phyloP scores from a whole-genome alignment of 2,797 vertebrate species.

The Semotilus atromaculatus region DNA sequence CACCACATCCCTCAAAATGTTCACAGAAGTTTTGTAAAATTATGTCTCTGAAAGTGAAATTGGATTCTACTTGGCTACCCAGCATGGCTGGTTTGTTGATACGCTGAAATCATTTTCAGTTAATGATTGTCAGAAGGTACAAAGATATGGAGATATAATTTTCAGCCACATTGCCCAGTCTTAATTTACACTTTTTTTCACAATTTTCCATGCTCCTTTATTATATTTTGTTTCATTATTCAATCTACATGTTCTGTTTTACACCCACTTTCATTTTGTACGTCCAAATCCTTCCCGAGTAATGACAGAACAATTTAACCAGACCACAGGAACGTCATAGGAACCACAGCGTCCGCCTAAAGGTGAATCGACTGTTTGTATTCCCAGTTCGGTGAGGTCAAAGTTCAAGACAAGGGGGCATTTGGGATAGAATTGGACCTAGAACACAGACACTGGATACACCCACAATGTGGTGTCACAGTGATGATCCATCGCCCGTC shows the following conservation, averaged over 20 bases:
- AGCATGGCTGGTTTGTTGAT: background rate
- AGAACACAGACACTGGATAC: slow-evolving; percentile 48
- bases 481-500: background rate
- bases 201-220: background rate
- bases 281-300: background rate
- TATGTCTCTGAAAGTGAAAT: background rate
- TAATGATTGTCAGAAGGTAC: background rate
- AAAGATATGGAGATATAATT: background rate
- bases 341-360: slow-evolving; percentile 11
- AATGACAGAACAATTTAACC: slow-evolving; percentile 4
- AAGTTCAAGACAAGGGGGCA: slow-evolving; percentile 45
- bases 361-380: slow-evolving; percentile 48
- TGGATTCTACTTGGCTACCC: background rate
- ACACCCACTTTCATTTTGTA: background rate
- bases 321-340: background rate
- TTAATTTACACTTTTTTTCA: background rate
- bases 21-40: background rate
- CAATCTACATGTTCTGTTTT: background rate
- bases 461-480: slow-evolving; percentile 37
- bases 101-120: background rate
- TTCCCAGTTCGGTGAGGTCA: slow-evolving; percentile 46
- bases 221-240: background rate
- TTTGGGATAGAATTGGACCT: background rate
- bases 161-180: background rate
- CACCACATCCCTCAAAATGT: background rate